Conservation (phyloP, 2,888 invertebrate genomes). For the Melanophora roralis region DNA sequence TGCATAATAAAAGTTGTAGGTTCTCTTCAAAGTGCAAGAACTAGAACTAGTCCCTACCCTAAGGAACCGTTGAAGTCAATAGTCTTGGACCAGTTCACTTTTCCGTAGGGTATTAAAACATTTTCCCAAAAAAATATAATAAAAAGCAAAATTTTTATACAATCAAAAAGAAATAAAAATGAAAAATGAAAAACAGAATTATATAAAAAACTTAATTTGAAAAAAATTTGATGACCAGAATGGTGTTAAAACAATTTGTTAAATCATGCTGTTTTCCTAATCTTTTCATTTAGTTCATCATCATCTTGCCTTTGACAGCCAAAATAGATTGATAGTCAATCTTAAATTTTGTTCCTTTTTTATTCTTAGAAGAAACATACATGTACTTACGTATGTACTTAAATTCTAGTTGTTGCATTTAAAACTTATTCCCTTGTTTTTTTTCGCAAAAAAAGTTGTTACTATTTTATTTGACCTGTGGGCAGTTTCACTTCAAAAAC, state of each 20-base stretch:
- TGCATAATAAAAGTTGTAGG: too few species aligned
- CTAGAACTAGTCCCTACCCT: too few species aligned
- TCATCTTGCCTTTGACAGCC: background rate
- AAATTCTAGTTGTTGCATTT: constrained; percentile 38
- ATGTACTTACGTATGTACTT: background rate
- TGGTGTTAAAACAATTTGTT: constrained; percentile 75
- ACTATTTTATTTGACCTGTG: constrained; percentile 52
- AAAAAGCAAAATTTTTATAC: too few species aligned
- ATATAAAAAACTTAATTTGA: background rate
- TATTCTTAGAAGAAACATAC: background rate
- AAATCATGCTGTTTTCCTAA: constrained; percentile 57
- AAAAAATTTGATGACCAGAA: constrained; percentile 29
- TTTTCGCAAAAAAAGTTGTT: constrained; percentile 5
- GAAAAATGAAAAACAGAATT: constrained; percentile 21
- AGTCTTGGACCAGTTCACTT: too few species aligned
- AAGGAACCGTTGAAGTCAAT: too few species aligned
- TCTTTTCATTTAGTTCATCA: constrained; percentile 27
- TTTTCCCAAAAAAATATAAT: too few species aligned
- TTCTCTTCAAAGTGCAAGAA: too few species aligned
- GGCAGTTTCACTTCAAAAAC: constrained; percentile 60
- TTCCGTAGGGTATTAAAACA: too few species aligned
- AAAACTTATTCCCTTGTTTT: too few species aligned
- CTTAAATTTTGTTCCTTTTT: background rate
- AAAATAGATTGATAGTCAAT: constrained; percentile 28
- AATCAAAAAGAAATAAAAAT: too few species aligned